These are phyloP conservation scores for Gibbula magus DNA, from an alignment of 2,888 invertebrate genomes.

Conservation along the genomic window DNA sequence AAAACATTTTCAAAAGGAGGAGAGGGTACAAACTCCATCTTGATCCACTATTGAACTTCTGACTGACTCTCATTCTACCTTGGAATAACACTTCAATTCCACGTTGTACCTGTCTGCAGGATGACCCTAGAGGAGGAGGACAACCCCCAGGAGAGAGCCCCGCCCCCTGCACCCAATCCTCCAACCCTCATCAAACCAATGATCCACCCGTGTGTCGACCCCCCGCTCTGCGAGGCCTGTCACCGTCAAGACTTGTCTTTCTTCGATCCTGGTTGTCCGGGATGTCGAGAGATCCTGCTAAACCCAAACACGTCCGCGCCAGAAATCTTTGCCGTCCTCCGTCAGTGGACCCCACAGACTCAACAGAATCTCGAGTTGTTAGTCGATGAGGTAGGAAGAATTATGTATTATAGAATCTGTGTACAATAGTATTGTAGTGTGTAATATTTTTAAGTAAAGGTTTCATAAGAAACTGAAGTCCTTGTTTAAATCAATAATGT, in stretches of 20 bases:
- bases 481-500: no score
- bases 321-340: constrained; percentile 77
- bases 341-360: constrained; percentile 78
- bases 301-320: constrained; percentile 73
- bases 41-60: no score
- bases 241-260: constrained; percentile 74
- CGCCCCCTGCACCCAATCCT: not conserved
- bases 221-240: constrained; percentile 76
- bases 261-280: constrained; percentile 76
- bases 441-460: no score
- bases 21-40: no score
- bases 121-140: constrained; percentile 25
- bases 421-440: no score
- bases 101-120: not conserved
- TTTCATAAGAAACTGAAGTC: no score
- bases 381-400: constrained; percentile 73
- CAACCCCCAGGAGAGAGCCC: not conserved
- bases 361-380: constrained; percentile 76
- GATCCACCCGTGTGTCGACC: constrained; percentile 76
- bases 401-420: no score
- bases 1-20: no score
- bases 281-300: constrained; percentile 73
- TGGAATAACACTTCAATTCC: no score
- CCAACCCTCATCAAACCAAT: constrained; percentile 61
- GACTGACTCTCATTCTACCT: no score